Evolutionary conservation across 2,888 invertebrate genomes (phyloP), one percentile per base, ranked within the genome.

Genomic region (Nemotelus pantherinus): DNA sequence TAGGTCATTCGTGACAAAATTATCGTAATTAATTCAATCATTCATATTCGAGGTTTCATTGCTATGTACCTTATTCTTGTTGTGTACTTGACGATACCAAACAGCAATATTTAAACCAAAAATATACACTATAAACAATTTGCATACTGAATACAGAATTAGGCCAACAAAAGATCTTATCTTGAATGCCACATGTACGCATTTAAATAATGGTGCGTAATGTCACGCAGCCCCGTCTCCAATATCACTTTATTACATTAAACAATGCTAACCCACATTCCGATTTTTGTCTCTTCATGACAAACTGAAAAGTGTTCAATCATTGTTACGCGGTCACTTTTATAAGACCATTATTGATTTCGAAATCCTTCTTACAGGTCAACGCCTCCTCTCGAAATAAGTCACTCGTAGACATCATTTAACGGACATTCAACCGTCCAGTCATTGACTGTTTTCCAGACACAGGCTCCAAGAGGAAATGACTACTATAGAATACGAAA

Each of bases 381-480:
- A 74, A 60, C 60, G 74, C 43, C 74, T 74, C 39, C 7, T 41
- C 47, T 74, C 39, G 39, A 74, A 60, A 72, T 57, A 44, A 58
- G 53, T n/a, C 3, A 43, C 50, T 25, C 43, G 10, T 10, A 74
- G 60, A 74, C 48, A 58, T 50, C 63, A 74, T 74, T 74, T 50
- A 10, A 10, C n/a, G 74, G 74, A 74, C 74, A 63, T 60, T 74
- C 74, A 74, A 74, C 74, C 60, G 74, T 60, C 74, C 74, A 60
- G 60, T n/a, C n/a, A 25, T 1, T 48, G 41, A 4, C 3, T 48
- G 7, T 41, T 48, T 74, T 43, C 45, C n/a, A 72, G 45, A 47
- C 60, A 72, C 3, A 25, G 25, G 25, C 25, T 1, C 25, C 25
- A 25, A 25, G 25, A 25, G 25, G 25, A 25, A 25, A 25, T 25